Percentiles rank a stretch among this genome's conserved stretches.
Evolutionary conservation across 2,888 invertebrate species (phyloP).

Genomic region (Dichetophora obliterata): DNA sequence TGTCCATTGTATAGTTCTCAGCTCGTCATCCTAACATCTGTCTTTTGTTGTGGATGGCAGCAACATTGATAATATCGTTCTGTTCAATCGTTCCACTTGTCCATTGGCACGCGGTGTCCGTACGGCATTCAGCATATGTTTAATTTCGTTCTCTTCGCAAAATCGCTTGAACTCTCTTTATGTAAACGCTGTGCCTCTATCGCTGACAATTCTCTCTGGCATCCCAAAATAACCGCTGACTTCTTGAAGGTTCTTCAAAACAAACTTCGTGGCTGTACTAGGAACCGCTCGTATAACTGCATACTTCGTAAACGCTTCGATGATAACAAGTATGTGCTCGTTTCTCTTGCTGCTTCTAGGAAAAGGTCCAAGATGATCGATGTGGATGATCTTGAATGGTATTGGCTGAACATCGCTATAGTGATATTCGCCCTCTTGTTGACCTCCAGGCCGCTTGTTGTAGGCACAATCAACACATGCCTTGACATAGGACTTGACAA

Average conservation of each 20-base stretch:
- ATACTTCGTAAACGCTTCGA: too few species aligned
- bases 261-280: too few species aligned
- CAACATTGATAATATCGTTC: constrained; percentile 41
- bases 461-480: background rate
- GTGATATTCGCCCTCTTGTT: constrained; percentile 3
- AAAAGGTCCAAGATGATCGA: constrained; percentile 11
- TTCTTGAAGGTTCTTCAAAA: too few species aligned
- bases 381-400: too few species aligned
- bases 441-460: background rate
- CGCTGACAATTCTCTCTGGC: constrained; percentile 53
- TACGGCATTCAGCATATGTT: constrained; percentile 51
- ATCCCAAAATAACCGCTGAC: too few species aligned
- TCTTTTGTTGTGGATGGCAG: constrained; percentile 28
- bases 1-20: too few species aligned
- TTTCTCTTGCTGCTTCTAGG: background rate
- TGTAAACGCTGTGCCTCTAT: constrained; percentile 53
- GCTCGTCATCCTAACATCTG: constrained; percentile 38
- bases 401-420: too few species aligned
- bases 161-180: constrained; percentile 48
- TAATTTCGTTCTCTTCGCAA: constrained; percentile 46
- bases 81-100: too few species aligned
- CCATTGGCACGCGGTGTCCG: too few species aligned
- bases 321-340: background rate
- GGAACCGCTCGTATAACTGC: too few species aligned
- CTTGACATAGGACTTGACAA: background rate